Evolutionary conservation across 2,113 vertebrate genomes (phyloP).

Genomic region (Ornithorhynchus anatinus): DNA sequence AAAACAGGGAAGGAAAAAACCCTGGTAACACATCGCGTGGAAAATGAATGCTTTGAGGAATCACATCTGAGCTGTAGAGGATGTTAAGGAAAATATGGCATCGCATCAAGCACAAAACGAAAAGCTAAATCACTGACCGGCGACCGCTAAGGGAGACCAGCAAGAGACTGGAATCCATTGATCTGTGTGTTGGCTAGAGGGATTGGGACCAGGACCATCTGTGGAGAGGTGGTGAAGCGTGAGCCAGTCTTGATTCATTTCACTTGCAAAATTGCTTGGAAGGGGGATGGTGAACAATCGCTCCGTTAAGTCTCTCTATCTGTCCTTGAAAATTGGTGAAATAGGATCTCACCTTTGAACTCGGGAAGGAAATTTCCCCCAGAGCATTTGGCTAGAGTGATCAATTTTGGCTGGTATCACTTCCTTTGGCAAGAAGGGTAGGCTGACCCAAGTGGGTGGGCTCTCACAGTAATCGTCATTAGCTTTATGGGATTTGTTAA

Average conservation of each 20-base stretch:
- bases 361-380: too few species aligned
- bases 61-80: conserved; percentile 33
- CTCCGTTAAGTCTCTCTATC: too few species aligned
- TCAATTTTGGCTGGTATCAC: too few species aligned
- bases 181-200: conserved; percentile 2
- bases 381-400: too few species aligned
- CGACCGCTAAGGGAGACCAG: not conserved
- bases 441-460: too few species aligned
- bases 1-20: not conserved
- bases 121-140: conserved; percentile 34
- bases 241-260: conserved; percentile 16
- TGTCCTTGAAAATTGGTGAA: too few species aligned
- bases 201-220: not conserved
- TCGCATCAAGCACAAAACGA: conserved; percentile 33
- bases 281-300: not conserved
- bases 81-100: conserved; percentile 38
- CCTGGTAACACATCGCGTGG: not conserved
- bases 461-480: too few species aligned
- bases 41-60: conserved; percentile 41
- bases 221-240: not conserved
- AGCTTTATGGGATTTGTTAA: too few species aligned
- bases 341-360: too few species aligned
- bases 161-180: conserved; percentile 14
- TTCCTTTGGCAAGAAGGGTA: too few species aligned
- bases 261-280: not conserved